Evolutionary conservation across 2,797 vertebrate genomes (phyloP), one percentile per base, ranked within the genome.

Genomic region (Leptoclinus maculatus): DNA sequence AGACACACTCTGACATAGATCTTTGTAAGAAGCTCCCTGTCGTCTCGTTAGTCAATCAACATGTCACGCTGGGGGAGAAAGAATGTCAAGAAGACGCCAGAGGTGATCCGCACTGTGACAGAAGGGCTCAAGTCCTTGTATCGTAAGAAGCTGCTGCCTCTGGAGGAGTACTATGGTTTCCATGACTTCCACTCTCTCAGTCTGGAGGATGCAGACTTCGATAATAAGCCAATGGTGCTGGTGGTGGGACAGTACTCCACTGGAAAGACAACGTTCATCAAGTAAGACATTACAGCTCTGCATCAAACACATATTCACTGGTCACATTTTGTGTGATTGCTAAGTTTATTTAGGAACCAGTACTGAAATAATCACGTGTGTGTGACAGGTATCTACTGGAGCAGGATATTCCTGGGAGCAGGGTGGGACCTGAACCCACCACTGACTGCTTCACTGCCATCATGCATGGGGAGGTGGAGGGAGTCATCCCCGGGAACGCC

Each of bases 11-110:
- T 45, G 51, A 72, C 75, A 60, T n/a, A 7, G 45, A 75, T 86
- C 83, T 83, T 51, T 82, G 5, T 71, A 76, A 77, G 68, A 85
- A 84, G 68, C 67, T 71, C 66, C 39, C 54, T 13, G 19, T 74
- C 54, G 36, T 62, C 71, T 59, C 79, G 27, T 76, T 3, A 34
- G 53, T 78, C 63, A 19, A 66, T 83, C 84, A 82, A 63, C 72
- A 98, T 99, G 97, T 99, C 97, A 86, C 97, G 96, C 90, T 98
- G 97, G 97, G 94, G 97, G 80, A 93, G 96, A 64, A 97, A 96
- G 72, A 92, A 96, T 0, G 96, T 96, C 78, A 96, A 96, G 64
- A 97, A 98, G 93, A 84, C 93, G 3, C 97, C 97, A 0, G 97
- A 98, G 93, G 97, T 97, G 88, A 96, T 97, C 86, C 96, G 94